Base-by-base conservation (phyloP, 2,888 invertebrate genomes). In the Ennomos erosarius region DNA sequence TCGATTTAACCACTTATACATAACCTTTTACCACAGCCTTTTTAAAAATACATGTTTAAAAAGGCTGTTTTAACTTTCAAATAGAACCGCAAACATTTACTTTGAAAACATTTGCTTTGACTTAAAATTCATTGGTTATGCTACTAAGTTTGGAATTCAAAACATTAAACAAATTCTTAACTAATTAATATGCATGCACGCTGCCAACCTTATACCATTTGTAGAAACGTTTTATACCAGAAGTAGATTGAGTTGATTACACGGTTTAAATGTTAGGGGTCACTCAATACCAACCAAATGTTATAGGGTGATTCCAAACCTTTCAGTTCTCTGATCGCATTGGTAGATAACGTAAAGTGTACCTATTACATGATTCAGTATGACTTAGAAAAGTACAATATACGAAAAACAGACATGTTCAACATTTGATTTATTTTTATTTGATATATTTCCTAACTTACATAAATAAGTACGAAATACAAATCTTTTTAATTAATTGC, bases 221-320 rank as follows among this genome's bases (percentile, higher is more conserved):
- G 8, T 16, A 8, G 35, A 16, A 16, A 26, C 36, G 35, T 47
- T 16, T 36, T 42, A 33, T 49, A 56, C 43, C 55, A 38, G 43
- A 45, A 45, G 39, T 39, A 50, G 38, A 44, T 44, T 40, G 12
- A 45, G 35, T 45, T 11, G 45, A 50, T 45, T 35, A 45, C 40
- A 35, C 45, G 39, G 11, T 50, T 55, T 13, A 45, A 51, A 51
- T 37, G 56, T 44, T 56, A 36, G 16, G 45, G 55, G 50, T 46
- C 51, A 46, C 39, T 55, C 50, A 40, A 38, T 42, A 51, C 45
- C 26, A 42, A 40, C 43, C 16, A 36, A n/a, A 9, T 0, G 10
- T 33, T 33, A 11, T n/a, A 46, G 16, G 16, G 10, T 44, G 50
- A 48, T 34, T 6, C 10, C 0, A 26, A 26, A 6, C 26, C 26